Evolutionary conservation across 92 coral and sea anemone genomes (phyloP).

Genomic region (Heteractis magnifica): DNA sequence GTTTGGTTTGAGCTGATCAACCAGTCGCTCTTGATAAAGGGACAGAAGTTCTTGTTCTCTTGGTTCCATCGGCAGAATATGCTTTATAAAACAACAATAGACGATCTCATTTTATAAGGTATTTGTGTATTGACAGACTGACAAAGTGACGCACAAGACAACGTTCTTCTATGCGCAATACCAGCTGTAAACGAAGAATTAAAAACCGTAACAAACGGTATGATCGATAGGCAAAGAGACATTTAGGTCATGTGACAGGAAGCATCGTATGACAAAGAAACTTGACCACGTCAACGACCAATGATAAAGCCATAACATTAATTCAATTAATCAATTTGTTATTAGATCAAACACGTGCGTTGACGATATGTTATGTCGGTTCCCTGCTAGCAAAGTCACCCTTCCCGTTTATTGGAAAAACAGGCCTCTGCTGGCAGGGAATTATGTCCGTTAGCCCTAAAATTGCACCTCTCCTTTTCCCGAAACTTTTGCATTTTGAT

Average conservation of each 20-base stretch:
- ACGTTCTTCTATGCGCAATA: neutral
- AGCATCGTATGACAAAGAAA: neutral
- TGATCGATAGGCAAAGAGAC: neutral
- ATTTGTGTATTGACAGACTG: neutral
- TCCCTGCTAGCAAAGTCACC: too few species aligned
- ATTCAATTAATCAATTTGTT: too few species aligned
- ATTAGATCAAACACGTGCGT: too few species aligned
- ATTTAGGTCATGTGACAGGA: neutral
- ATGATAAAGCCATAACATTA: constrained; percentile 1
- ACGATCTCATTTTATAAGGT: neutral
- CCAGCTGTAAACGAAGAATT: neutral
- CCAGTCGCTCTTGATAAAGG: constrained; percentile 44
- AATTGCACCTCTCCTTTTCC: too few species aligned
- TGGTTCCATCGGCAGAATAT: constrained; percentile 39
- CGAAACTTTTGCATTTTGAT: too few species aligned
- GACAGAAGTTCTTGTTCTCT: constrained; percentile 45
- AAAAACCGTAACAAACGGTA: neutral
- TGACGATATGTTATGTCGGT: too few species aligned
- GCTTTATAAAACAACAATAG: neutral
- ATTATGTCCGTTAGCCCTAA: too few species aligned
- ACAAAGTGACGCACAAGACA: neutral
- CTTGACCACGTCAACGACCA: neutral
- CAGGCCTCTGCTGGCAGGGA: too few species aligned
- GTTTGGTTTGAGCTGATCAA: constrained; percentile 53
- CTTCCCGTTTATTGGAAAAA: too few species aligned